Conservation (phyloP, 2,888 invertebrate genomes). For the Scaptomyza polygonia region DNA sequence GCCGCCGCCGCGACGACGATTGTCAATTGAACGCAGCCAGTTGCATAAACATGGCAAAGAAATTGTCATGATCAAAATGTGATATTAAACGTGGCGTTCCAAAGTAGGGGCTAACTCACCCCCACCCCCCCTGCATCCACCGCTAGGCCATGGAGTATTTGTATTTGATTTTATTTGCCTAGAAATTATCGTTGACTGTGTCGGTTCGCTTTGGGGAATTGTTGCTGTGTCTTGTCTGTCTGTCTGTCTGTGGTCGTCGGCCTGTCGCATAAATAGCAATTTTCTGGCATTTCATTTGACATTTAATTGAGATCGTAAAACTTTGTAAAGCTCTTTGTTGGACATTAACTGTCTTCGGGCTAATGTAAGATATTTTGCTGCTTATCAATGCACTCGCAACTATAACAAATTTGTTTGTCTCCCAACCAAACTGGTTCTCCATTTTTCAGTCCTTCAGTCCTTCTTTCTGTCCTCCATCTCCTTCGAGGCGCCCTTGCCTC, state of each 20-base stretch:
- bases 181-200: slow-evolving; percentile 66
- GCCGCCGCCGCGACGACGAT: slow-evolving; percentile 59
- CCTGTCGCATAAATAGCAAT: slow-evolving; percentile 79
- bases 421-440: slow-evolving; percentile 22
- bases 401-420: slow-evolving; percentile 50
- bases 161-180: slow-evolving; percentile 78
- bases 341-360: slow-evolving; percentile 65
- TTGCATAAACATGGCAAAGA: slow-evolving; percentile 82
- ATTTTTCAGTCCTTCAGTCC: not conserved
- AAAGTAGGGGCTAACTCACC: slow-evolving; percentile 39
- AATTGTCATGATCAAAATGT: slow-evolving; percentile 82
- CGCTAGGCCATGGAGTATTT: slow-evolving; percentile 17
- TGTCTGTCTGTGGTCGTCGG: slow-evolving; percentile 42
- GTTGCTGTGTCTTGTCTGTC: not conserved
- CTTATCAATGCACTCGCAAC: slow-evolving; percentile 63
- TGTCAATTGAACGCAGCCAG: slow-evolving; percentile 81
- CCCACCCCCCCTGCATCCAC: not conserved
- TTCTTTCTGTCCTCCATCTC: not conserved
- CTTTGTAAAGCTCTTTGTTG: slow-evolving; percentile 74
- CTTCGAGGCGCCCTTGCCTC: slow-evolving; percentile 48
- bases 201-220: slow-evolving; percentile 52
- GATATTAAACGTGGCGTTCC: slow-evolving; percentile 73
- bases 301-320: slow-evolving; percentile 81
- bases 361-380: slow-evolving; percentile 72
- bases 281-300: slow-evolving; percentile 80